phyloP scores from a whole-genome alignment of 1,140 invertebrate species.

The Samia ricini region DNA sequence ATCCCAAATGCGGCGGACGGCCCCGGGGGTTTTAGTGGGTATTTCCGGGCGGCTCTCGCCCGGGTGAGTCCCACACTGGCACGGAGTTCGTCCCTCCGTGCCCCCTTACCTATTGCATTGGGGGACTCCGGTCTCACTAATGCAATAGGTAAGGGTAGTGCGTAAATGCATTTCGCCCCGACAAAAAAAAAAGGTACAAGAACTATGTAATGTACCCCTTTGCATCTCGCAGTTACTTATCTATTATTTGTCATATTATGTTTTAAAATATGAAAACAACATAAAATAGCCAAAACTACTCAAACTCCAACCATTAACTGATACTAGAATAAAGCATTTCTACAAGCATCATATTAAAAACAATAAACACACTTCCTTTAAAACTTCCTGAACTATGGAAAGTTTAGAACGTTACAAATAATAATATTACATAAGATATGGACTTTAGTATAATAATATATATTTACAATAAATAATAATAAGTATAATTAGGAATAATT shows the following conservation, averaged over 20 bases:
- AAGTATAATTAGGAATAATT: slow-evolving; percentile 8
- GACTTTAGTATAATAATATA: neutral
- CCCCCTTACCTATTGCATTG: no score
- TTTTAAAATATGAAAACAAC: slow-evolving; percentile 17
- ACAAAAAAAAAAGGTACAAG: no score
- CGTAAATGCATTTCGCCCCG: no score
- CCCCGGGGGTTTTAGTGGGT: no score
- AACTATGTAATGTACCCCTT: no score
- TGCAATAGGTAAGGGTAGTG: no score
- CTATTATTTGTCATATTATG: neutral
- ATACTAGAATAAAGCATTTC: slow-evolving; percentile 26
- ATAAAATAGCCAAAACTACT: slow-evolving; percentile 73
- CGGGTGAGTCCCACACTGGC: no score
- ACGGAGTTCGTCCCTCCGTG: no score
- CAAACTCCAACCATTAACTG: slow-evolving; percentile 25
- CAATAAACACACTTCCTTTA: slow-evolving; percentile 14
- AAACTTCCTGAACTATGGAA: slow-evolving; percentile 41
- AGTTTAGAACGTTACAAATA: slow-evolving; percentile 22
- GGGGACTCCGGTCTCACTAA: no score
- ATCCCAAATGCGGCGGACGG: no score
- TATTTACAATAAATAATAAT: slow-evolving; percentile 16
- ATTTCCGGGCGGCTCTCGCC: no score
- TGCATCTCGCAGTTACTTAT: no score
- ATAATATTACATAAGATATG: slow-evolving; percentile 1
- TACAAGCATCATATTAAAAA: slow-evolving; percentile 30